Conservation (phyloP, 1,140 invertebrate species). For the Anastrepha ludens region DNA sequence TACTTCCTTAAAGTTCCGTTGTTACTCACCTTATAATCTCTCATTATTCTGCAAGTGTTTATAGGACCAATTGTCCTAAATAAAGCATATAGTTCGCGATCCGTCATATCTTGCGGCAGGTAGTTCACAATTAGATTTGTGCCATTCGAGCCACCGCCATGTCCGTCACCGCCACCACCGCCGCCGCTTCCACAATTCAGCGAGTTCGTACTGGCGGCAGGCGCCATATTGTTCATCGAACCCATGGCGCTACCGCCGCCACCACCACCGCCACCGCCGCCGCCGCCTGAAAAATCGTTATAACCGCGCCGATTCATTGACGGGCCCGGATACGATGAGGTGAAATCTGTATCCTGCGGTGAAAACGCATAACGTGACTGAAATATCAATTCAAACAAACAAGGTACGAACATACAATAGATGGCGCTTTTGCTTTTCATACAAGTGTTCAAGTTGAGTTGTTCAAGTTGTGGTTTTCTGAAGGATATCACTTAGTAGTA, state of each 20-base stretch:
- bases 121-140: slow-evolving; percentile 97
- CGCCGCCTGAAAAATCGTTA: slow-evolving; percentile 69
- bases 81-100: slow-evolving; percentile 91
- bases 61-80: slow-evolving; percentile 91
- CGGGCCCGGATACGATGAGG: slow-evolving; percentile 70
- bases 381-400: slow-evolving; percentile 63
- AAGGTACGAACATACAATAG: slow-evolving; percentile 58
- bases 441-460: slow-evolving; percentile 52
- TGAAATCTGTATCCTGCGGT: slow-evolving; percentile 75
- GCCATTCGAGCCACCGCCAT: slow-evolving; percentile 67
- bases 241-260: slow-evolving; percentile 69
- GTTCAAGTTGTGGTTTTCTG: slow-evolving; percentile 38
- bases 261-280: slow-evolving; percentile 66
- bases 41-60: slow-evolving; percentile 93
- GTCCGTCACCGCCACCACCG: slow-evolving; percentile 67
- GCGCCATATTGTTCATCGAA: slow-evolving; percentile 69
- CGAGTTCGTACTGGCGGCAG: slow-evolving; percentile 72
- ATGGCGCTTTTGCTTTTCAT: slow-evolving; percentile 59
- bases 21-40: slow-evolving; percentile 85
- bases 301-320: slow-evolving; percentile 65
- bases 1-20: too few species aligned
- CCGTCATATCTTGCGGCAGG: slow-evolving; percentile 93
- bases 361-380: slow-evolving; percentile 75
- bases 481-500: slow-evolving; percentile 24
- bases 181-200: slow-evolving; percentile 60